Percentiles rank a stretch among this genome's conserved stretches.
phyloP scores from a whole-genome alignment of 1,140 invertebrate genomes.

The Pentalonia nigronervosa region DNA sequence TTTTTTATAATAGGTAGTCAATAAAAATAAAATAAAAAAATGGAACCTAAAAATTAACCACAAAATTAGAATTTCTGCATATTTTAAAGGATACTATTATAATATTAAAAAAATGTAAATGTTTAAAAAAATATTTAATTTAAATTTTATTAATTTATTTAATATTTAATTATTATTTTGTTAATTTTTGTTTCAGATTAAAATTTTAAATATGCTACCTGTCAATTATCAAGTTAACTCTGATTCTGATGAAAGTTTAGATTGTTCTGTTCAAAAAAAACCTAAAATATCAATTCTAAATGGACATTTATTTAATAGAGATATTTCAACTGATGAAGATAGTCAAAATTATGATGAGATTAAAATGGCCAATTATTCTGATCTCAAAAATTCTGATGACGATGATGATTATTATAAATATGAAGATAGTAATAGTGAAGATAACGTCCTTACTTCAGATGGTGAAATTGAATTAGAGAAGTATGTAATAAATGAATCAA shows the following conservation, averaged over 20 bases:
- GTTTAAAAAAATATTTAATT: neutral
- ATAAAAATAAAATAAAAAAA: no score
- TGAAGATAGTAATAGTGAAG: constrained; percentile 34
- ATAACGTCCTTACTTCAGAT: constrained; percentile 42
- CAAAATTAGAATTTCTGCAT: no score
- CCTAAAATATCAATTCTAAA: neutral
- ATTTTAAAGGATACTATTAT: no score
- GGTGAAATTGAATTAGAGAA: constrained; percentile 52
- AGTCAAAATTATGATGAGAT: neutral
- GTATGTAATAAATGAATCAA: constrained; percentile 1
- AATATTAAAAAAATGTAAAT: no score
- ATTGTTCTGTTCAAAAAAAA: neutral
- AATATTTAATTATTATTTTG: no score
- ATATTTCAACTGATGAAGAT: neutral
- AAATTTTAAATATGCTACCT: neutral
- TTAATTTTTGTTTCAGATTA: neutral
- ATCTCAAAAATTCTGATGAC: neutral
- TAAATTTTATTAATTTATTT: neutral
- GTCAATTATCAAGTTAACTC: neutral
- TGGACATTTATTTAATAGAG: neutral
- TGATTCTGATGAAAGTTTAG: neutral
- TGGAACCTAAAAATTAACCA: no score
- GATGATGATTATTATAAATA: neutral
- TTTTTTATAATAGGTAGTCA: no score
- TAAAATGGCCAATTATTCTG: neutral